Base-by-base conservation (phyloP, 1,140 invertebrate genomes). In the Drosophila sucinea region DNA sequence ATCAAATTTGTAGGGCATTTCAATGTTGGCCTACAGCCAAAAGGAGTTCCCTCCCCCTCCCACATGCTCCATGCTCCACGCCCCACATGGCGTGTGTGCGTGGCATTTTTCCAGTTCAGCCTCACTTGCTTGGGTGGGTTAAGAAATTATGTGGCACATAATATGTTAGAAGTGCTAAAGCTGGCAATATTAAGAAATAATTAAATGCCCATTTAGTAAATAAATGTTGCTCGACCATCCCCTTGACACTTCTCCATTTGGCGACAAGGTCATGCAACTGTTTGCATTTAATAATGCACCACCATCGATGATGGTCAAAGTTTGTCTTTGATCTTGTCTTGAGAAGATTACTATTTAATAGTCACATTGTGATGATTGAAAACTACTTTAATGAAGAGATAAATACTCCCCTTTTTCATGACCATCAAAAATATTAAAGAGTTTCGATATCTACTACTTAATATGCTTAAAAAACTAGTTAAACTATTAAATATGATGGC, bases 161-260 rank as follows among this genome's bases (percentile, higher is more conserved):
- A 75, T 75, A 56, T 70, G 76, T 76, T 74, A 60, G 23, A 76
- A 70, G 73, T 75, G 66, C 66, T 29, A 70, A 76, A 70, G 60
- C 74, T 55, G 73, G 23, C 35, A 61, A 60, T 67, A 56, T 51
- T 51, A 6, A 70, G 66, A 76, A 70, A 77, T 70, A 77, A 76
- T 77, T 77, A 77, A 77, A 76, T 54, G 66, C 32, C 55, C 73
- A 77, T 77, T 77, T 77, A 62, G 41, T 32, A 33, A 33, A 38
- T 27, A 27, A 27, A 23, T 40, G 57, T 38, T 23, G 11, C 23
- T 23, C 25, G 27, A 47, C n/a, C 25, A 68, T 75, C 57, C 68
- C 73, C 68, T 76, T 67, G 72, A 73, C 58, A 68, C 60, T 67
- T 57, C 60, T 47, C 38, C 60, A 25, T 23, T 32, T 3, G 60